Percentiles rank a stretch among this genome's conserved stretches.
phyloP scores from a whole-genome alignment of 1,140 invertebrate species.

The Aphaenogaster ashmeadi region DNA sequence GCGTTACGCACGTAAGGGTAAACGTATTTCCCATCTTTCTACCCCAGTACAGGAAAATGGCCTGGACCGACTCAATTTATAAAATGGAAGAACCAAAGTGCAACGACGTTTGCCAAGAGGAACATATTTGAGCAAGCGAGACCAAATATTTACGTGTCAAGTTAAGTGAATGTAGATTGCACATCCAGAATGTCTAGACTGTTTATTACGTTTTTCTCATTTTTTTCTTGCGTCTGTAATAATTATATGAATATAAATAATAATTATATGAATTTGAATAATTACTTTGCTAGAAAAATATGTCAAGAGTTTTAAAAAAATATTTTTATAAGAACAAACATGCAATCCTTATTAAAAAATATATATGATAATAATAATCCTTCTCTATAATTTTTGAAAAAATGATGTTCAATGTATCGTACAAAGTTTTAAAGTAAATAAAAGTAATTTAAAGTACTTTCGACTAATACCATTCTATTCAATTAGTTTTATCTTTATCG shows the following conservation, averaged over 20 bases:
- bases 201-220: background rate
- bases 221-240: background rate
- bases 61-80: conserved; percentile 73
- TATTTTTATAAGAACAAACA: background rate
- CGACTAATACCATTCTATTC: background rate
- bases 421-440: background rate
- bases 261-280: conserved; percentile 20
- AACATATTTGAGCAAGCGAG: conserved; percentile 69
- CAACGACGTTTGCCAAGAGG: conserved; percentile 40
- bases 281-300: background rate
- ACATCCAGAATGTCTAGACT: conserved; percentile 35
- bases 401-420: background rate
- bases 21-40: conserved; percentile 52
- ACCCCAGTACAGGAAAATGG: conserved; percentile 46
- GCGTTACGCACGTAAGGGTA: conserved; percentile 48
- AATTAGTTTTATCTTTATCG: background rate
- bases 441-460: background rate
- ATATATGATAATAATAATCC: background rate
- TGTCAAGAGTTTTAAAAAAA: background rate
- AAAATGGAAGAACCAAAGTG: conserved; percentile 71
- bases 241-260: conserved; percentile 19
- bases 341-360: background rate
- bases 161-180: conserved; percentile 43
- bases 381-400: background rate
- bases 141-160: conserved; percentile 50